phyloP scores from a whole-genome alignment of 2,797 vertebrate species.

The Caiman crocodilus region DNA sequence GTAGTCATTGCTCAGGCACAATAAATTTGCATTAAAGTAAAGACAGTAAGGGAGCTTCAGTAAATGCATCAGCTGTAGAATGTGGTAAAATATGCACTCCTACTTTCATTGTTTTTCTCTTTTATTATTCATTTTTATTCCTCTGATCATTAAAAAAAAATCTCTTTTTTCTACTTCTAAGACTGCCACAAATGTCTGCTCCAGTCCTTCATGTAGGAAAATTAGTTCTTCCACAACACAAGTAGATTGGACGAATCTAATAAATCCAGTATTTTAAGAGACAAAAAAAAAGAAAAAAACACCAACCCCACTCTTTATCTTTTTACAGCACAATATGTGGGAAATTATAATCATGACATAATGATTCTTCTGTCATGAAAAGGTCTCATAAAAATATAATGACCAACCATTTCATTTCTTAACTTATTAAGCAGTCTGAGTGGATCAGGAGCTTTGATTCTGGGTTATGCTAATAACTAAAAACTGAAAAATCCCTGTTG shows the following conservation, averaged over 20 bases:
- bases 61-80: neutral
- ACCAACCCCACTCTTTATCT: neutral
- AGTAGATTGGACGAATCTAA: neutral
- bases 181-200: neutral
- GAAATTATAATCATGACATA: neutral
- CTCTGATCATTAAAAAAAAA: neutral
- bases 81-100: neutral
- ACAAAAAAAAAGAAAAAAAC: neutral
- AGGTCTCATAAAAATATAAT: neutral
- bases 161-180: neutral
- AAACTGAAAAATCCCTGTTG: conserved; percentile 40
- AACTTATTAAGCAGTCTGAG: conserved; percentile 41
- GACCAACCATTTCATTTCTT: neutral
- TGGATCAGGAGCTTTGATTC: conserved; percentile 26
- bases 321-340: neutral
- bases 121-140: neutral
- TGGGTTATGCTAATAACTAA: conserved; percentile 35
- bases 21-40: conserved; percentile 10
- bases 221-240: neutral
- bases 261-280: neutral
- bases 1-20: neutral
- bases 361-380: neutral
- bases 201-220: neutral
- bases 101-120: accelerated
- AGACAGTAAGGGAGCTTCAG: neutral